Base-by-base conservation (phyloP, 2,888 invertebrate genomes). In the Sarcophaga rosellei region DNA sequence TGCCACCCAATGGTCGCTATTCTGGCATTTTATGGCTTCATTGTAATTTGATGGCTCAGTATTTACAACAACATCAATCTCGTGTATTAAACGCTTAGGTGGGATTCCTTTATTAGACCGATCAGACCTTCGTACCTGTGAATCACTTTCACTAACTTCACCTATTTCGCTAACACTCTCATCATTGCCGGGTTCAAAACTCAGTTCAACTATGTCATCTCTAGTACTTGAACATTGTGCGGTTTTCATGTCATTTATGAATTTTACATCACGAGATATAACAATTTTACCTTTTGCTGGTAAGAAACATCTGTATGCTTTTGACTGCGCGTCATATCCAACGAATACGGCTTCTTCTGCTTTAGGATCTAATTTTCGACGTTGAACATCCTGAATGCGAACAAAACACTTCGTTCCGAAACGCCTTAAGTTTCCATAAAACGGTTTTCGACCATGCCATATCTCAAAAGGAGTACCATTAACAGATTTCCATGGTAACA, bases 331-430 rank as follows among this genome's bases (percentile, higher is more conserved):
- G 25, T 25, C 4, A 25, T 25, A 25, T 5, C 0, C 4, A 25
- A 25, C 6, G 5, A 25, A 87, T 53, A 87, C 78, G 62, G 81
- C 81, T 73, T 87, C 83, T 35, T 57, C 69, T 63, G 77, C 85
- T 11, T 59, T 76, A 23, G 69, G 15, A 66, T 89, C 87, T 57
- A 86, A 72, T 65, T 89, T 89, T 15, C 70, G 11, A 45, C 87
- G 62, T 62, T 87, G 77, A 77, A 25, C 79, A 61, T 78, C 62
- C 35, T 88, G 87, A 62, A 88, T 62, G 11, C 81, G 77, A 45
- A 85, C 83, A 61, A 87, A 82, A 61, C 81, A 87, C 20, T 66
- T 87, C 12, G 53, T 4, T 59, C 86, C 80, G 81, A 88, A 88
- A 47, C 81, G 59, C 47, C 73, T n/a, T 65, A 83, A 79, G 62